Evolutionary conservation across 2,797 vertebrate genomes (phyloP).

Genomic region (Platyrinchus mystaceus): DNA sequence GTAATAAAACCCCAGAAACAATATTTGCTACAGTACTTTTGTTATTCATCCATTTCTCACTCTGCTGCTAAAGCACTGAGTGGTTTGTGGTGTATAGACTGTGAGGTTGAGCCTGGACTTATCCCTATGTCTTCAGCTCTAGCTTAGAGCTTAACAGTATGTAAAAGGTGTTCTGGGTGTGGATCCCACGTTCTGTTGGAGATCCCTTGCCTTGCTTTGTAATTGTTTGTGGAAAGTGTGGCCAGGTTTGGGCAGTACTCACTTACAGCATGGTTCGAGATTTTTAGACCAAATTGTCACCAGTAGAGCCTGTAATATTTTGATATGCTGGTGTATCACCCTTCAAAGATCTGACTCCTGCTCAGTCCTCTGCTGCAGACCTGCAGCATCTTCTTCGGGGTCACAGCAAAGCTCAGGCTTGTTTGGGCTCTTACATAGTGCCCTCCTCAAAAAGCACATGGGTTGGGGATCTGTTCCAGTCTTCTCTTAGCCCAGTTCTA

Average conservation of each 20-base stretch:
- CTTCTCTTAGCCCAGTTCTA: background rate
- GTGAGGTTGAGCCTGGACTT: background rate
- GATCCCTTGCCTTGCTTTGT: background rate
- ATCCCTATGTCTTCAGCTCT: background rate
- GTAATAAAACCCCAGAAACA: background rate
- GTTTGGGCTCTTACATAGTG: background rate
- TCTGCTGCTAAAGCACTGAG: background rate
- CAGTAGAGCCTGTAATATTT: background rate
- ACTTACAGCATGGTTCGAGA: background rate
- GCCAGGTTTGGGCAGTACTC: background rate
- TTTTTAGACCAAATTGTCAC: background rate
- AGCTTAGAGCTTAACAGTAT: background rate
- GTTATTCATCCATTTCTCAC: background rate
- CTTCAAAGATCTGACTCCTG: background rate
- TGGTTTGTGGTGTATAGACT: background rate
- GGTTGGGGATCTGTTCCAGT: background rate
- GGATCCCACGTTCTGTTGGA: background rate
- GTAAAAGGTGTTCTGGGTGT: background rate
- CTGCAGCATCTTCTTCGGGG: background rate
- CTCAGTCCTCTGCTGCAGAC: background rate
- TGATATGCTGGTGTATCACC: background rate
- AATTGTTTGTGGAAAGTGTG: background rate
- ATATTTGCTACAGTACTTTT: background rate
- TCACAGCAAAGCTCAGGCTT: background rate
- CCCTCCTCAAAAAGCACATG: background rate